A percentile compares a stretch with the other conserved stretches of the same genome.
Conservation (phyloP, 2,888 invertebrate genomes). For the Caenorhabditis panamensis region DNA sequence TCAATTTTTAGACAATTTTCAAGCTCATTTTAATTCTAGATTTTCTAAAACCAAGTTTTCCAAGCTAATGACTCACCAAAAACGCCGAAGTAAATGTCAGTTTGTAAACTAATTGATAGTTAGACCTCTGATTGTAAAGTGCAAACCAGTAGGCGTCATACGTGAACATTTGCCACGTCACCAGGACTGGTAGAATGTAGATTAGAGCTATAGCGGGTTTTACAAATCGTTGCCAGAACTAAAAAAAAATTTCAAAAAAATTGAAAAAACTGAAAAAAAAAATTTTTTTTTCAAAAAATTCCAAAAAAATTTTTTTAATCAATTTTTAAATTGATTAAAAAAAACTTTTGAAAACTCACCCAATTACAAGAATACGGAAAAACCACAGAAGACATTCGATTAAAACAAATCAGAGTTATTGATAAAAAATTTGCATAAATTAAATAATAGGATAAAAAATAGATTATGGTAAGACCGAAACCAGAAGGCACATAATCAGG, state of each 20-base stretch:
- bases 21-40: too few relatives aligned
- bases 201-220: neutral
- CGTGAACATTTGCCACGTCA: constrained; percentile 58
- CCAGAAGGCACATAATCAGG: constrained; percentile 34
- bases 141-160: constrained; percentile 40
- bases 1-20: too few relatives aligned
- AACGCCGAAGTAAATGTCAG: neutral
- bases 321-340: too few relatives aligned
- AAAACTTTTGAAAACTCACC: constrained; percentile 10
- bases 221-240: constrained; percentile 40
- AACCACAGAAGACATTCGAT: constrained; percentile 53
- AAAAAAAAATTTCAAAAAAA: too few relatives aligned
- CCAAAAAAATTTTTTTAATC: too few relatives aligned
- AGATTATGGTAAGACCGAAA: constrained; percentile 17
- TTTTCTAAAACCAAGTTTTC: too few relatives aligned
- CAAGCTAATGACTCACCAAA: constrained; percentile 9
- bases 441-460: constrained; percentile 50
- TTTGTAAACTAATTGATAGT: constrained; percentile 47
- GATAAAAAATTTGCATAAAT: constrained; percentile 52
- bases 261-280: too few relatives aligned
- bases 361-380: constrained; percentile 39
- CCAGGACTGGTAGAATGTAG: constrained; percentile 29
- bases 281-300: too few relatives aligned
- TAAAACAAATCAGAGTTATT: constrained; percentile 48
- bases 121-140: constrained; percentile 18